Evolutionary conservation across 2,797 vertebrate species (phyloP).

Genomic region (Cuniculus paca): DNA sequence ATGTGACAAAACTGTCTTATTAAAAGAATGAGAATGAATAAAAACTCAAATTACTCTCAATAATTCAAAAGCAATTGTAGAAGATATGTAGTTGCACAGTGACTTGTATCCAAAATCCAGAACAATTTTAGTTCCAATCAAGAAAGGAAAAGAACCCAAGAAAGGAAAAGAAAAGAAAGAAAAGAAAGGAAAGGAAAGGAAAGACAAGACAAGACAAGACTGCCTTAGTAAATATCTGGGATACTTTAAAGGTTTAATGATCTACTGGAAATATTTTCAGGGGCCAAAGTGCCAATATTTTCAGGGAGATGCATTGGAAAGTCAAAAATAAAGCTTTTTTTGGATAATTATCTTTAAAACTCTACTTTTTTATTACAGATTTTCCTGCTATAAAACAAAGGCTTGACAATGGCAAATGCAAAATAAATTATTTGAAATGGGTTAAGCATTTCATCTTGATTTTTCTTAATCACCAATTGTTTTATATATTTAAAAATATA

Average conservation of each 20-base stretch:
- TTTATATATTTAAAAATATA: conserved; percentile 44
- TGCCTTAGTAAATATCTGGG: not conserved
- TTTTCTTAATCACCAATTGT: not conserved
- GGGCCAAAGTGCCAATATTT: not conserved
- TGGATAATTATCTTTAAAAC: not conserved
- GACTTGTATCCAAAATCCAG: conserved; percentile 10
- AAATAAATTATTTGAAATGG: not conserved
- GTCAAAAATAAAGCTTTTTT: conserved; percentile 19
- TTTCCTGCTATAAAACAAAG: conserved; percentile 49
- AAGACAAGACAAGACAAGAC: not conserved
- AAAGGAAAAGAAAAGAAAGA: not conserved
- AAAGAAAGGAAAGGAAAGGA: too few relatives aligned
- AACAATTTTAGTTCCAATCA: conserved; percentile 1
- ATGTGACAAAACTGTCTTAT: conserved; percentile 49
- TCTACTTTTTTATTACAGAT: not conserved
- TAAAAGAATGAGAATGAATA: conserved; percentile 45
- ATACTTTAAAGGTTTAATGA: conserved; percentile 29
- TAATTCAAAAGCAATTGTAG: conserved; percentile 52
- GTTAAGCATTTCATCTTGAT: not conserved
- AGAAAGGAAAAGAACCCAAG: not conserved
- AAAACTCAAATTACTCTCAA: conserved; percentile 59
- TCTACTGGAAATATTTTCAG: not conserved
- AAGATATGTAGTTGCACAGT: conserved; percentile 14
- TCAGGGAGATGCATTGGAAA: not conserved
- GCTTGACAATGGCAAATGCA: conserved; percentile 33